Percentiles rank a stretch among this genome's conserved stretches.
Conservation (phyloP, 2,888 invertebrate genomes). For the Bombylius discolor region DNA sequence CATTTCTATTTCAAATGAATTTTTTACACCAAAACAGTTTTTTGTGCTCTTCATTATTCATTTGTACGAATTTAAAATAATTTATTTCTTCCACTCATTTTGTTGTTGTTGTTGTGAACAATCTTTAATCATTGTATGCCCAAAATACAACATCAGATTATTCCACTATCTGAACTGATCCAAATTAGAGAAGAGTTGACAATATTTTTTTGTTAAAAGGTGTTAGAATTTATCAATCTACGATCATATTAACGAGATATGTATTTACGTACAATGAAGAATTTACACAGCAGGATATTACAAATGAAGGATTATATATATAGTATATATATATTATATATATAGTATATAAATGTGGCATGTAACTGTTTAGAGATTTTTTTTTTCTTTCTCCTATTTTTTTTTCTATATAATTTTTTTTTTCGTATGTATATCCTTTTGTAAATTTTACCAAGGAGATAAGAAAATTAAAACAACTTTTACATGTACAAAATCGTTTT, state of each 20-base stretch:
- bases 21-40: no score
- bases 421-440: no score
- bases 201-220: slow-evolving; percentile 20
- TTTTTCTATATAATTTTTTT: no score
- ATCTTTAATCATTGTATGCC: no score
- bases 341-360: neutral
- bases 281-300: slow-evolving; percentile 5
- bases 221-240: slow-evolving; percentile 34
- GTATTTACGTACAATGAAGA: neutral
- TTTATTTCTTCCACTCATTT: neutral
- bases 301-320: no score
- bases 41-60: no score
- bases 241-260: slow-evolving; percentile 15
- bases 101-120: neutral
- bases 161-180: slow-evolving; percentile 9
- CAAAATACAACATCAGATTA: slow-evolving; percentile 1
- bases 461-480: no score
- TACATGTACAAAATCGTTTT: no score
- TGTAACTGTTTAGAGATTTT: no score
- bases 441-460: no score
- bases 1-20: no score
- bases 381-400: no score
- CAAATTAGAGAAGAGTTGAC: slow-evolving; percentile 3
- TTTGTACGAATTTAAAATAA: neutral
- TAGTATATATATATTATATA: neutral